Conservation (phyloP, 2,113 vertebrate genomes). For the Chascanopsetta lugubris region DNA sequence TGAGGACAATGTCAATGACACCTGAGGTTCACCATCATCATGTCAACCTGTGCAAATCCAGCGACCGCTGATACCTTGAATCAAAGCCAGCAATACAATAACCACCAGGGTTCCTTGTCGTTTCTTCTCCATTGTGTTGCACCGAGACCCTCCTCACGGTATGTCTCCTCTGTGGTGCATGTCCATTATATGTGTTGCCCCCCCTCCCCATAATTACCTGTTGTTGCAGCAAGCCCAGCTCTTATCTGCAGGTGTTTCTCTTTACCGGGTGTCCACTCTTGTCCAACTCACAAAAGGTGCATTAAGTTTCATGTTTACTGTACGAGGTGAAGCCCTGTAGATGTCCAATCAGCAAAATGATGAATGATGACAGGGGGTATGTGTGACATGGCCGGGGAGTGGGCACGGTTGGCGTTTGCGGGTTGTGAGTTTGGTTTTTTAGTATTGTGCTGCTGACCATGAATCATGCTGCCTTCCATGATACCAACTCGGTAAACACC, state of each 20-base stretch:
- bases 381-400: neutral
- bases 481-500: slow-evolving; percentile 24
- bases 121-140: slow-evolving; percentile 43
- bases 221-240: neutral
- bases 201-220: slow-evolving; percentile 29
- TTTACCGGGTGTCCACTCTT: slow-evolving; percentile 24
- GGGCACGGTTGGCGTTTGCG: no score
- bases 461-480: slow-evolving; percentile 14
- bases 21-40: no score
- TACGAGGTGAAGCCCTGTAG: slow-evolving; percentile 30
- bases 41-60: no score
- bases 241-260: slow-evolving; percentile 66
- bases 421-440: neutral
- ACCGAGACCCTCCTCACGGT: slow-evolving; percentile 15
- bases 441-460: neutral
- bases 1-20: neutral
- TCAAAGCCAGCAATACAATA: slow-evolving; percentile 30
- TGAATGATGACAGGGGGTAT: slow-evolving; percentile 60
- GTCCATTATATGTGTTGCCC: no score
- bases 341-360: slow-evolving; percentile 43
- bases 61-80: slow-evolving; percentile 30
- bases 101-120: neutral
- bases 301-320: slow-evolving; percentile 27
- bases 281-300: slow-evolving; percentile 44
- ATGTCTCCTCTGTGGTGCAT: slow-evolving; percentile 25